phyloP scores from a whole-genome alignment of 2,888 invertebrate species.

The Pristionchus fissidentatus region DNA sequence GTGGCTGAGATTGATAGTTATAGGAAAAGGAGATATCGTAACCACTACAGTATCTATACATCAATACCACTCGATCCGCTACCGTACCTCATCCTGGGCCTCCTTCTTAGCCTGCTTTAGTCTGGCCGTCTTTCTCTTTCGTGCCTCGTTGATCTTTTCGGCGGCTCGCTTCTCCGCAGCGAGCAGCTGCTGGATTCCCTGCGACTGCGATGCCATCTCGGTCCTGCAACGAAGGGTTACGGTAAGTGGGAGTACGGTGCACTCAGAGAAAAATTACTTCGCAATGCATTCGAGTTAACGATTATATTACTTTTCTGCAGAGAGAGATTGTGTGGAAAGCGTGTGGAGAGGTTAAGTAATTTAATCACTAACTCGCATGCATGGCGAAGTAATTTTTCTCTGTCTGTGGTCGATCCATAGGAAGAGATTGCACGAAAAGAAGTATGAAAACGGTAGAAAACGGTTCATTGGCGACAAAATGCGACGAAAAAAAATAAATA shows the following conservation, averaged over 20 bases:
- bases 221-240: constrained; percentile 34
- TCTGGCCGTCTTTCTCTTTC: constrained; percentile 88
- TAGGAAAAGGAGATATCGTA: background rate
- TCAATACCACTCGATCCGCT: background rate
- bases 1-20: too few species aligned
- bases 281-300: too few species aligned
- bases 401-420: constrained; percentile 28
- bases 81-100: constrained; percentile 91
- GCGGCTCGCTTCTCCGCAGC: constrained; percentile 98
- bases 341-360: too few species aligned
- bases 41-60: background rate
- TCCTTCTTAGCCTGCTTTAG: constrained; percentile 99
- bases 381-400: too few species aligned
- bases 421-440: background rate
- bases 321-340: too few species aligned
- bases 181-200: constrained; percentile 96
- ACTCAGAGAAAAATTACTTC: too few species aligned
- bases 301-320: too few species aligned
- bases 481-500: background rate
- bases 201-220: constrained; percentile 77
- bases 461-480: background rate
- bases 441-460: constrained; percentile 29
- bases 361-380: too few species aligned
- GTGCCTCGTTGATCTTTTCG: constrained; percentile 96
- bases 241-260: background rate